Conservation (phyloP, 2,797 vertebrate species). For the Potorous gilbertii region DNA sequence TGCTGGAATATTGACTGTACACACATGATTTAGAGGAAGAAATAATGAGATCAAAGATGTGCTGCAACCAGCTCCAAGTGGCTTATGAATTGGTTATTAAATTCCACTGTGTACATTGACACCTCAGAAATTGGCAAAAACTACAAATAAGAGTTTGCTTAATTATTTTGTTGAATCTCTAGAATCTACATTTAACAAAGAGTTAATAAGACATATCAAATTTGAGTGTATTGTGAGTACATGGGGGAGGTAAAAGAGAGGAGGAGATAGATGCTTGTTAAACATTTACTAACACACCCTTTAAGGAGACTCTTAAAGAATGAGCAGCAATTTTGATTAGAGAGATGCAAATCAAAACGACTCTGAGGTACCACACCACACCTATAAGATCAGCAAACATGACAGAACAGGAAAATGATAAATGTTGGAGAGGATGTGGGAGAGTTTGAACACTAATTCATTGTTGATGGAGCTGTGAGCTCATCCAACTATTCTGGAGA, state of each 20-base stretch:
- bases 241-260: neutral
- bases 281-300: neutral
- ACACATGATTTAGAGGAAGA: neutral
- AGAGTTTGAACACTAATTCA: too few species aligned
- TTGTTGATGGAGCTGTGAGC: too few species aligned
- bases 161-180: neutral
- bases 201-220: neutral
- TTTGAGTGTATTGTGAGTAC: neutral
- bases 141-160: neutral
- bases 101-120: neutral
- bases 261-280: neutral
- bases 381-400: too few species aligned
- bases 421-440: too few species aligned
- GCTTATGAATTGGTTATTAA: neutral
- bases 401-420: too few species aligned
- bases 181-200: neutral
- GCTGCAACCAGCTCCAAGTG: neutral
- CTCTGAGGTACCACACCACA: too few species aligned
- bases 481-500: too few species aligned
- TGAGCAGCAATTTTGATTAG: neutral
- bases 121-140: neutral
- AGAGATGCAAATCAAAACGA: too few species aligned
- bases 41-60: neutral
- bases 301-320: neutral
- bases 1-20: neutral